Percentiles rank a stretch among this genome's conserved stretches.
These are phyloP conservation scores for Venusia cambrica DNA, from an alignment of 2,888 invertebrate genomes.

Conservation along the genomic window DNA sequence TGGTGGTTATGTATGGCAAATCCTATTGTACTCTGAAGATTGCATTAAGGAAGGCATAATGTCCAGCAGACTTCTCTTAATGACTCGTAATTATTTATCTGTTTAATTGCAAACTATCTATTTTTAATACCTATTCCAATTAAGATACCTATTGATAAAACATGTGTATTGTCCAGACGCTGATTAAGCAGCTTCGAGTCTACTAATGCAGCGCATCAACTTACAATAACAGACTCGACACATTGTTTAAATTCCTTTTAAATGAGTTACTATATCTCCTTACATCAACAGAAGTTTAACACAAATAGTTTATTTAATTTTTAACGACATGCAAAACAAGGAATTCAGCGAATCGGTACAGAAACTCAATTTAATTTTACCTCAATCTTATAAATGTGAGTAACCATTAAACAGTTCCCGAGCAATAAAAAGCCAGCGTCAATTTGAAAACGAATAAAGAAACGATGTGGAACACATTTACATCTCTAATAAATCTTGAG, in stretches of 20 bases:
- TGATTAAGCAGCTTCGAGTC: constrained; percentile 43
- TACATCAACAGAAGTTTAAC: constrained; percentile 20
- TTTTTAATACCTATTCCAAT: too few relatives aligned
- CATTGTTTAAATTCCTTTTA: constrained; percentile 54
- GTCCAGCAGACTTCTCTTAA: too few relatives aligned
- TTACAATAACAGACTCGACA: constrained; percentile 58
- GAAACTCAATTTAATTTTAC: constrained; percentile 31
- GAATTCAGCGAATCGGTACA: constrained; percentile 17
- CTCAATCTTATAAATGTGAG: constrained; percentile 37
- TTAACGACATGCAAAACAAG: constrained; percentile 16
- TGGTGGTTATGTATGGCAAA: too few relatives aligned
- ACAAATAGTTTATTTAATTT: constrained; percentile 6
- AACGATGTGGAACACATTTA: constrained; percentile 51
- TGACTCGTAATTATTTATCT: too few relatives aligned
- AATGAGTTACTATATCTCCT: constrained; percentile 26
- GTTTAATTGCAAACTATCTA: too few relatives aligned
- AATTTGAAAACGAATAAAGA: constrained; percentile 46
- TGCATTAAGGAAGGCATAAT: too few relatives aligned
- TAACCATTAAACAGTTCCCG: constrained; percentile 42
- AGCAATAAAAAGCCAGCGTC: constrained; percentile 42
- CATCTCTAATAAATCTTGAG: constrained; percentile 68
- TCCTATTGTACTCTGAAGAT: too few relatives aligned
- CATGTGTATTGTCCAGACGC: constrained; percentile 47
- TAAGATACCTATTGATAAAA: too few relatives aligned
- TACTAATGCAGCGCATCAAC: constrained; percentile 46